Conservation (phyloP, 1,140 invertebrate genomes). For the Dendrolimus punctatus region DNA sequence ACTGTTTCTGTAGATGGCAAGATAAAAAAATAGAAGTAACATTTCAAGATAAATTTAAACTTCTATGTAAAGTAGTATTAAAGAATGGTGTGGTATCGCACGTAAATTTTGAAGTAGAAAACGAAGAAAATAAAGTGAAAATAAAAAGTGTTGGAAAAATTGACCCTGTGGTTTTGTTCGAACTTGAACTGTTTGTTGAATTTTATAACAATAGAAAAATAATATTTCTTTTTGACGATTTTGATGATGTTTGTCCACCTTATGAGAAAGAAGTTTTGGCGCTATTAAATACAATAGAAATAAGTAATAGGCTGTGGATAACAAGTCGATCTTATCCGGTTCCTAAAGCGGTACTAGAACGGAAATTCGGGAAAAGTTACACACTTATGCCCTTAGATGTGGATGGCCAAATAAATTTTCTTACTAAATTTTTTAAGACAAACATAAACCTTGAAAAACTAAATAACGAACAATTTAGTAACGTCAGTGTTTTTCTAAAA, state of each 20-base stretch:
- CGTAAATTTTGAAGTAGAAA: not conserved
- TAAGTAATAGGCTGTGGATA: constrained; percentile 11
- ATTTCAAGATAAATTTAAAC: constrained; percentile 2
- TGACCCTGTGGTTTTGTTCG: constrained; percentile 3
- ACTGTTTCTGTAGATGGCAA: constrained; percentile 8
- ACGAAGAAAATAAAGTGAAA: not conserved
- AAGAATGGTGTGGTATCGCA: constrained; percentile 4
- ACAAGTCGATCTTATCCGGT: constrained; percentile 5
- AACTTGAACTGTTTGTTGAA: constrained; percentile 15
- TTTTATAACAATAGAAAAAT: constrained; percentile 14
- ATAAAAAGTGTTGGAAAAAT: not conserved
- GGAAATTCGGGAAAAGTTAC: constrained; percentile 6
- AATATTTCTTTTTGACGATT: constrained; percentile 18
- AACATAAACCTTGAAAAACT: constrained; percentile 17
- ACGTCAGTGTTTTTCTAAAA: constrained; percentile 9
- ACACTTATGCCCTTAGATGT: constrained; percentile 6
- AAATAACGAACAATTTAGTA: constrained; percentile 14
- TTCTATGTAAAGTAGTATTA: constrained; percentile 9
- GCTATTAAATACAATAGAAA: constrained; percentile 8
- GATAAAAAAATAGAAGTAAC: not conserved
- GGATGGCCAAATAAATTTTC: constrained; percentile 8
- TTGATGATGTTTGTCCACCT: constrained; percentile 13
- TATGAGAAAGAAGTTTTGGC: constrained; percentile 9
- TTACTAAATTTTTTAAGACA: constrained; percentile 14
- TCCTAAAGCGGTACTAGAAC: constrained; percentile 5